phyloP scores from a whole-genome alignment of 2,888 invertebrate genomes.

The Campoplex nolae region DNA sequence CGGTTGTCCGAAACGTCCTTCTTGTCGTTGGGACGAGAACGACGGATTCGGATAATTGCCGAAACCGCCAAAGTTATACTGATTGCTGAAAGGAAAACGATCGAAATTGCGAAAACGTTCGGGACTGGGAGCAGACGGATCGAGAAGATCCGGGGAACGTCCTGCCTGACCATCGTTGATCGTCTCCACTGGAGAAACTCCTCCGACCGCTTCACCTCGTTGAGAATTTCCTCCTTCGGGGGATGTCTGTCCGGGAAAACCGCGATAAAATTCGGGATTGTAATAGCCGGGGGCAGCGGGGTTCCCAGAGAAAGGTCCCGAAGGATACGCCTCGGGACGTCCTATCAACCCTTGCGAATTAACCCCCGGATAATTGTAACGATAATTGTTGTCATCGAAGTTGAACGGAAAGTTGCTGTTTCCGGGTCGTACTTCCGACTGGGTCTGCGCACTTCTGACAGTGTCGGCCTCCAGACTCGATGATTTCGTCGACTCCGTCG shows the following conservation, averaged over 20 bases:
- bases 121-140: conserved; percentile 55
- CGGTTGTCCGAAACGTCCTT: conserved; percentile 45
- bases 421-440: conserved; percentile 57
- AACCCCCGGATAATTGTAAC: conserved; percentile 61
- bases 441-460: conserved; percentile 63
- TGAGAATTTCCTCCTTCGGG: conserved; percentile 43
- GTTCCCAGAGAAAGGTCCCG: conserved; percentile 53
- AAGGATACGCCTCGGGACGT: conserved; percentile 43
- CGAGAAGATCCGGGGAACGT: conserved; percentile 58
- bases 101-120: conserved; percentile 67
- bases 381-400: conserved; percentile 63
- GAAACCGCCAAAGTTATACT: conserved; percentile 26
- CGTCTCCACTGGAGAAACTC: conserved; percentile 59
- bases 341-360: conserved; percentile 47
- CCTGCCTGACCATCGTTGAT: conserved; percentile 51
- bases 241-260: conserved; percentile 34
- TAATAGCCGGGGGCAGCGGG: conserved; percentile 53
- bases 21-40: conserved; percentile 46
- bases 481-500: conserved; percentile 46
- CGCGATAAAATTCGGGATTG: conserved; percentile 62
- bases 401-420: conserved; percentile 56
- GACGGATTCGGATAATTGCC: conserved; percentile 56
- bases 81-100: conserved; percentile 63
- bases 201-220: conserved; percentile 48
- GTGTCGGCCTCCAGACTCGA: conserved; percentile 62